These are phyloP conservation scores for Andricus grossulariae DNA, from an alignment of 1,140 invertebrate species.

Conservation along the genomic window DNA sequence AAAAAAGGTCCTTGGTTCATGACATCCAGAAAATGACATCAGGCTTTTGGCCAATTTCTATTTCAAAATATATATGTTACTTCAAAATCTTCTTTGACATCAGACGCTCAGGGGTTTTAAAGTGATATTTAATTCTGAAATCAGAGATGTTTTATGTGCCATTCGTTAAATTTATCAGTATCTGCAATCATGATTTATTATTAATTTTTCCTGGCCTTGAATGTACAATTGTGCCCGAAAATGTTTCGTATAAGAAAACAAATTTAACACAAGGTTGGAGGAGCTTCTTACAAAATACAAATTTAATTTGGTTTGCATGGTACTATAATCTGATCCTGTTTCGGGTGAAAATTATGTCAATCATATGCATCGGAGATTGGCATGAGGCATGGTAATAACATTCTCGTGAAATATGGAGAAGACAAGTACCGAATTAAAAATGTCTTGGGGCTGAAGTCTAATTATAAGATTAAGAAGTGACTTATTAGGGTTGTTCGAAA, in stretches of 20 bases:
- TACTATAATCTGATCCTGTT: slow-evolving; percentile 16
- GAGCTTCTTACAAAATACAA: background rate
- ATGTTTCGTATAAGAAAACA: background rate
- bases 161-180: no score
- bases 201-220: background rate
- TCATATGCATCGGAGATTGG: background rate
- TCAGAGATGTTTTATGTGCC: no score
- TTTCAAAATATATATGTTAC: background rate
- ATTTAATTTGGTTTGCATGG: background rate
- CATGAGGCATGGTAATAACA: slow-evolving; percentile 2
- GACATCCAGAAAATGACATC: background rate
- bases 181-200: background rate
- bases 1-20: slow-evolving; percentile 9
- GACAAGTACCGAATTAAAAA: slow-evolving; percentile 1
- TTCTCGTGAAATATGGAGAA: background rate
- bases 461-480: slow-evolving; percentile 7
- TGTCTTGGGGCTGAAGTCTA: background rate
- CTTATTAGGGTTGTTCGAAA: background rate
- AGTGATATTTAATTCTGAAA: no score
- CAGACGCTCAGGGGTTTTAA: no score
- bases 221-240: background rate
- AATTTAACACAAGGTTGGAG: background rate
- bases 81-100: no score
- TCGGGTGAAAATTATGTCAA: slow-evolving; percentile 1
- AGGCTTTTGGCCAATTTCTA: background rate